Evolutionary conservation across 2,888 invertebrate genomes (phyloP), one percentile per base, ranked within the genome.

Genomic region (Pyrgus malvae): DNA sequence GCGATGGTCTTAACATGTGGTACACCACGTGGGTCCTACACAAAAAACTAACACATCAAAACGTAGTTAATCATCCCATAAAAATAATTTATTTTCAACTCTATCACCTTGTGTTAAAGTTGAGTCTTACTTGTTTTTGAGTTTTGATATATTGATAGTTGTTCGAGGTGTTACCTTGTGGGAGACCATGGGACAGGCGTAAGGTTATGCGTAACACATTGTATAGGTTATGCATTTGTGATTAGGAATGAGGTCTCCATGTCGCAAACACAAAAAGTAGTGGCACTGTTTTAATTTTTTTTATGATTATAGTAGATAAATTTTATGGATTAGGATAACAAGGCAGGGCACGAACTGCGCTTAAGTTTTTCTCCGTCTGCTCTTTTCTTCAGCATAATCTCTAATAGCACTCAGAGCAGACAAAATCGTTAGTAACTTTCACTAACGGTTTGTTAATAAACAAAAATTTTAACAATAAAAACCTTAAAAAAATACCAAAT

Each of bases 131-230:
- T 17, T 21, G 16, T 21, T 17, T 21, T 8, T 29, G 3, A 27
- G 6, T 7, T 19, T 29, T n/a, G n/a, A 38, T 23, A 16, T 38
- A 38, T n/a, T 8, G 14, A n/a, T 11, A 38, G 16, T 16, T 38
- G 31, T 12, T 19, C 14, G 14, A 45, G 12, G 11, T 11, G 57
- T 79, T 78, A 89, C 89, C 87, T 88, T 86, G 89, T 87, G 89
- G 89, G 89, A 87, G 89, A 86, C 78, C 72, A 68, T 69, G 79
- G 75, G 77, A 80, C 76, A 80, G 72, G 78, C 80, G 69, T 84
- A 83, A 87, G 85, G 84, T 85, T 86, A 86, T 84, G 85, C 76
- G 77, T 74, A 77, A 72, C 88, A 86, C 70, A 82, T 85, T 87
- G 82, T 74, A 73, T 68, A 74, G 33, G 41, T 54, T 46, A 31